phyloP scores from a whole-genome alignment of 2,888 invertebrate genomes.

The Hermaeophaga mercurialis region DNA sequence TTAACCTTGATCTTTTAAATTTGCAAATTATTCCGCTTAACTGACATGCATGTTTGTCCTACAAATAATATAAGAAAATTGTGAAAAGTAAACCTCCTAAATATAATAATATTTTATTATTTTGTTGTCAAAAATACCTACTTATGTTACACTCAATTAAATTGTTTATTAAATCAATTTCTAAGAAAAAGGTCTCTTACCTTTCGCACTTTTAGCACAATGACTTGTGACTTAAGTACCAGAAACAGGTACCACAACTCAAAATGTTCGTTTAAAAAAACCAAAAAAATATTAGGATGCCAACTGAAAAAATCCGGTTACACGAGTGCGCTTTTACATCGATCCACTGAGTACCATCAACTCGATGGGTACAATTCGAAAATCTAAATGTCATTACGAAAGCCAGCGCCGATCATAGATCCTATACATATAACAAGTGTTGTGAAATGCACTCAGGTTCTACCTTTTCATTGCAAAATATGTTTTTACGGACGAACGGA shows the following conservation, averaged over 20 bases:
- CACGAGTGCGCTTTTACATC: not conserved
- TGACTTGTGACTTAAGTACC: not conserved
- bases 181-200: not conserved
- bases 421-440: too few species aligned
- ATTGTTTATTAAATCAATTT: not conserved
- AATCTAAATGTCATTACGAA: slow-evolving; percentile 1
- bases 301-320: not conserved
- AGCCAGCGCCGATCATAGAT: not conserved
- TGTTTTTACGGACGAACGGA: too few species aligned
- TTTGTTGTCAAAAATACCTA: too few species aligned
- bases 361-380: not conserved
- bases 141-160: too few species aligned
- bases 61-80: too few species aligned
- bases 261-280: not conserved
- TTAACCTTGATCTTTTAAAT: too few species aligned
- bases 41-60: too few species aligned
- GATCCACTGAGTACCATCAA: not conserved
- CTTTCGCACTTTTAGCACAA: not conserved
- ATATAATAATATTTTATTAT: too few species aligned
- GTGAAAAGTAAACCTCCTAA: too few species aligned
- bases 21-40: too few species aligned
- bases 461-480: too few species aligned
- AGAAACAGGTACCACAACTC: not conserved
- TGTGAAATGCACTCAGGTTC: too few species aligned
- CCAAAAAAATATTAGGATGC: not conserved